Evolutionary conservation across 2,797 vertebrate species (phyloP), one percentile per base, ranked within the genome.

Genomic region (Sebastiscus albofasciatus): DNA sequence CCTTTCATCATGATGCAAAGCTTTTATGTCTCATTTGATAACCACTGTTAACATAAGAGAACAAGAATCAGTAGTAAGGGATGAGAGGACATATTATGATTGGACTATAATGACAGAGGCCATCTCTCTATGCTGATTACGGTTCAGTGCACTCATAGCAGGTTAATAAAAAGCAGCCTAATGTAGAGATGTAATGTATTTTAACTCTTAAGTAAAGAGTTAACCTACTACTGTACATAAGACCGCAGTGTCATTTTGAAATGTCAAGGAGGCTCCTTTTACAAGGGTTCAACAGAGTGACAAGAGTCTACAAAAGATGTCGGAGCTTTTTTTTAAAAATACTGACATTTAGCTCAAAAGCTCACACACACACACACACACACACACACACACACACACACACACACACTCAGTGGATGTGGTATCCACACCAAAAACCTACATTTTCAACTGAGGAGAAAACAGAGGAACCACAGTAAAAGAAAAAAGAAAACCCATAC

Each of bases 21-120:
- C 36, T 79, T 79, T 81, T 66, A 78, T 49, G 26, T 75, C 42
- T 72, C 16, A 29, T 59, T 82, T 75, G 60, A 82, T 34, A 78
- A 59, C 61, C 26, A 31, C 33, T 42, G 12, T 52, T 73, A 79
- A 83, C 56, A 75, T 62, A n/a, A 75, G 73, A 81, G 14, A 13
- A 68, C 31, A 66, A 31, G 54, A 68, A 52, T 72, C 54, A 77
- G 49, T 34, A 52, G 20, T 46, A 10, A 71, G 14, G 59, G 46
- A 56, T 31, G 16, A 49, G 27, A 80, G 52, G 39, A 76, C 59
- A 64, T 68, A 42, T 69, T 78, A 66, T 61, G 24, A 14, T 67
- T 77, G 27, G 20, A 77, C 72, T 79, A 56, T 73, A 75, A 81
- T 68, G n/a, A 82, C 59, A 24, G 54, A 5, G 26, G 6, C 39